These are phyloP conservation scores for Malacosoma neustria DNA, from an alignment of 2,888 invertebrate genomes.

Conservation along the genomic window DNA sequence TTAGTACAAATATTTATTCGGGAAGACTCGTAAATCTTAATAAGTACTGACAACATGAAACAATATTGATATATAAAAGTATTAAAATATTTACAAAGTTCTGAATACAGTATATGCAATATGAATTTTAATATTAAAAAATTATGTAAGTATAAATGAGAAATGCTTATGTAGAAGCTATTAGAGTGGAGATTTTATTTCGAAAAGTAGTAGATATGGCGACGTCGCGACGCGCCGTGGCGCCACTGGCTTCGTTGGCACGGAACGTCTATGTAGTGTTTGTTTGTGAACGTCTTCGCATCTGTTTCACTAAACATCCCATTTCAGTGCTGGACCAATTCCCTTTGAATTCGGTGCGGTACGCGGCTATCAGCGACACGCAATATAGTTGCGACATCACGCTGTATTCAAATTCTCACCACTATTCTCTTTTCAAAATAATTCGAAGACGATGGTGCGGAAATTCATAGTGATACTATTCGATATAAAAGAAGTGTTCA, in stretches of 20 bases:
- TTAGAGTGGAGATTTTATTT: constrained; percentile 26
- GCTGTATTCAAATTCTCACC: constrained; percentile 18
- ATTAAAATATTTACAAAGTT: background rate
- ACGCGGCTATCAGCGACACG: constrained; percentile 27
- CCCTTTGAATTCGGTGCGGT: constrained; percentile 50
- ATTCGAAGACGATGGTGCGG: constrained; percentile 42
- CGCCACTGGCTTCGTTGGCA: constrained; percentile 60
- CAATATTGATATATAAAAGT: background rate
- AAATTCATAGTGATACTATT: constrained; percentile 59
- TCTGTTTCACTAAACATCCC: constrained; percentile 65
- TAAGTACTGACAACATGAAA: constrained; percentile 10
- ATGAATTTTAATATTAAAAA: no score
- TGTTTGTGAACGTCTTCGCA: constrained; percentile 65
- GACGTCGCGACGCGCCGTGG: constrained; percentile 41
- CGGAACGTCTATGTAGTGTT: constrained; percentile 43
- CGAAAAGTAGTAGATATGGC: constrained; percentile 48
- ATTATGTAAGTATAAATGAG: constrained; percentile 1
- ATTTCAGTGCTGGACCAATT: constrained; percentile 61
- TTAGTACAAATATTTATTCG: constrained; percentile 25
- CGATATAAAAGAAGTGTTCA: constrained; percentile 66
- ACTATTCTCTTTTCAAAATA: constrained; percentile 26
- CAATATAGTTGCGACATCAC: constrained; percentile 39
- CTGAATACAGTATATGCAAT: no score
- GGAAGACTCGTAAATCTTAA: constrained; percentile 17
- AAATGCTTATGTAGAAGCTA: constrained; percentile 2